phyloP scores from a whole-genome alignment of 2,113 vertebrate genomes.

The Camelus dromedarius region DNA sequence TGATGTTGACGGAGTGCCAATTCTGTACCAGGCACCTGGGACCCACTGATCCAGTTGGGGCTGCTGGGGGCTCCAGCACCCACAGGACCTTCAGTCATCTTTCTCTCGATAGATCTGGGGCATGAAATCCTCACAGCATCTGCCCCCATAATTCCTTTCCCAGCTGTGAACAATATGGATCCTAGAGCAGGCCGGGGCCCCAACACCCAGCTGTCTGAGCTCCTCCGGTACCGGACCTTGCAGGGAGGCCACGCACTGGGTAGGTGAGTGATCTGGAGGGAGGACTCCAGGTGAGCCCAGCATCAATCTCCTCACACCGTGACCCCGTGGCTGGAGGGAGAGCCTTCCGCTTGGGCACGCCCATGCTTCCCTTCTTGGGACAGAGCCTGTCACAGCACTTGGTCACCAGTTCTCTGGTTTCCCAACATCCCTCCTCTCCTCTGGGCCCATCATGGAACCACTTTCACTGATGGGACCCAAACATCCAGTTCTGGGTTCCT shows the following conservation, averaged over 20 bases:
- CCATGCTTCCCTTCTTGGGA: neutral
- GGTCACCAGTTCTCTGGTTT: neutral
- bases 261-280: neutral
- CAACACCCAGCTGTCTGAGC: neutral
- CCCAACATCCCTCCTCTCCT: neutral
- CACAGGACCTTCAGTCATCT: neutral
- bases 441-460: neutral
- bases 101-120: neutral
- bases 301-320: fast-evolving
- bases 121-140: neutral
- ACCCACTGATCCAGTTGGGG: neutral
- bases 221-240: neutral
- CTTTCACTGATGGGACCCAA: neutral
- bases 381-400: neutral
- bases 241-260: neutral
- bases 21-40: neutral
- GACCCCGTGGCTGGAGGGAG: neutral
- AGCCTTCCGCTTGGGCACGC: neutral
- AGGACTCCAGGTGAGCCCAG: neutral
- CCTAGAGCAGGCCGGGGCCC: neutral
- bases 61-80: neutral
- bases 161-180: neutral
- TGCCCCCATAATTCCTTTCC: neutral
- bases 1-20: neutral
- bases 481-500: neutral